Evolutionary conservation across 2,888 invertebrate species (phyloP).

Genomic region (Phortica okadai): DNA sequence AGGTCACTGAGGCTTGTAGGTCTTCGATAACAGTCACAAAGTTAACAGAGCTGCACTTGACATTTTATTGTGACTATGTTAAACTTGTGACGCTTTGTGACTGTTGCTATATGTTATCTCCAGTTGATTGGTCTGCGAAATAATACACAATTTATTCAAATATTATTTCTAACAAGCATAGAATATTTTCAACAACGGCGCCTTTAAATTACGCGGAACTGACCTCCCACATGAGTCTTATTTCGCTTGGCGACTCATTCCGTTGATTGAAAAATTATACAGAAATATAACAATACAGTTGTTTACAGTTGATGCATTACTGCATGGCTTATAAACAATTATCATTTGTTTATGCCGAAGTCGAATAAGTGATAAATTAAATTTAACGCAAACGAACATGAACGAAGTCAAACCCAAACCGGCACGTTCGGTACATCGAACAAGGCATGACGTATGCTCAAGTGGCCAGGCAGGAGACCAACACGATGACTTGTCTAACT

Average conservation of each 20-base stretch:
- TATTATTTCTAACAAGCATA: too few species aligned
- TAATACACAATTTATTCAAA: too few species aligned
- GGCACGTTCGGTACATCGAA: neutral
- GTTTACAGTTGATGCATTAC: neutral
- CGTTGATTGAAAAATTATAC: constrained; percentile 3
- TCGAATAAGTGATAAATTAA: constrained; percentile 12
- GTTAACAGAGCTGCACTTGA: too few species aligned
- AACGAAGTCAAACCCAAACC: neutral
- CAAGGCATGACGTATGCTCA: neutral
- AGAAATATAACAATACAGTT: neutral
- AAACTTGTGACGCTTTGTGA: too few species aligned
- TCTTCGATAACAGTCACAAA: too few species aligned
- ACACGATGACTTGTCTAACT: neutral
- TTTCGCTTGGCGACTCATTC: neutral
- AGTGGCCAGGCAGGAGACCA: constrained; percentile 6
- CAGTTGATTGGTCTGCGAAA: too few species aligned
- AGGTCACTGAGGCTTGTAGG: neutral
- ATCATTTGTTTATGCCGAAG: constrained; percentile 19
- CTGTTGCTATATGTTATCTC: too few species aligned
- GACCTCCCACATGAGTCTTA: constrained; percentile 23
- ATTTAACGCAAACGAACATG: neutral
- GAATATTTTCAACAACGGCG: neutral
- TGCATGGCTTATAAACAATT: constrained; percentile 21
- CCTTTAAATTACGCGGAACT: neutral
- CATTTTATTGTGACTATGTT: too few species aligned